phyloP scores from a whole-genome alignment of 92 coral and sea anemone species.

The Muricea muricata region DNA sequence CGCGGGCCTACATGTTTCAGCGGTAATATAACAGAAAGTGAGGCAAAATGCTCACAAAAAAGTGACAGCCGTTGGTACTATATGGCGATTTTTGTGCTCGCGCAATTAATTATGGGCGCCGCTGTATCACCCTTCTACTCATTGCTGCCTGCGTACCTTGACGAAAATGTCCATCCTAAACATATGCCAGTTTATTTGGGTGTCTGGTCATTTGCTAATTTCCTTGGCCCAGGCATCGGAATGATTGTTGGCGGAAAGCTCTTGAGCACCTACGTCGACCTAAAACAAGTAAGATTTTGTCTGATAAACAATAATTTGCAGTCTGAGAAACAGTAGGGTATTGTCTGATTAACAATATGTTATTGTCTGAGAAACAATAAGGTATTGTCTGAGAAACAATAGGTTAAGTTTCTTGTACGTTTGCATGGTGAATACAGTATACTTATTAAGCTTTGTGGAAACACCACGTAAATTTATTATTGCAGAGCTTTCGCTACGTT shows the following conservation, averaged over 20 bases:
- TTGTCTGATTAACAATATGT: too few species aligned
- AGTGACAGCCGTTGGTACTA: constrained; percentile 7
- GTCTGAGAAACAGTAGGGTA: neutral
- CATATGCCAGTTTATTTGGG: constrained; percentile 69
- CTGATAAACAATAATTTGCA: too few species aligned
- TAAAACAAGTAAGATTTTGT: constrained; percentile 71
- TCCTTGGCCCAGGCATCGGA: constrained; percentile 80
- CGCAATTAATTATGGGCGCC: constrained; percentile 68
- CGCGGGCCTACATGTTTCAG: neutral
- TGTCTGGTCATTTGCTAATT: constrained; percentile 42
- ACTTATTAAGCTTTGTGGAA: too few species aligned
- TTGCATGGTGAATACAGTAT: too few species aligned
- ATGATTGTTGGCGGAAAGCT: constrained; percentile 64
- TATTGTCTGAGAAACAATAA: neutral
- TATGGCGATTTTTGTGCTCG: constrained; percentile 5
- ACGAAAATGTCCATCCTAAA: constrained; percentile 76
- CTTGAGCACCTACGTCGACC: constrained; percentile 63
- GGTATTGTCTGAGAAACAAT: too few species aligned
- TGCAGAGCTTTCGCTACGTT: too few species aligned
- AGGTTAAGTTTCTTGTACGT: too few species aligned
- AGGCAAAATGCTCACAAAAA: neutral
- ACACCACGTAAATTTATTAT: too few species aligned
- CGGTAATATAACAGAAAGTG: neutral
- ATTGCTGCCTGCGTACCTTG: constrained; percentile 75
- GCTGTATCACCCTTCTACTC: constrained; percentile 72